Base-by-base conservation (phyloP, 2,113 vertebrate genomes). In the Emydura subglobosa region DNA sequence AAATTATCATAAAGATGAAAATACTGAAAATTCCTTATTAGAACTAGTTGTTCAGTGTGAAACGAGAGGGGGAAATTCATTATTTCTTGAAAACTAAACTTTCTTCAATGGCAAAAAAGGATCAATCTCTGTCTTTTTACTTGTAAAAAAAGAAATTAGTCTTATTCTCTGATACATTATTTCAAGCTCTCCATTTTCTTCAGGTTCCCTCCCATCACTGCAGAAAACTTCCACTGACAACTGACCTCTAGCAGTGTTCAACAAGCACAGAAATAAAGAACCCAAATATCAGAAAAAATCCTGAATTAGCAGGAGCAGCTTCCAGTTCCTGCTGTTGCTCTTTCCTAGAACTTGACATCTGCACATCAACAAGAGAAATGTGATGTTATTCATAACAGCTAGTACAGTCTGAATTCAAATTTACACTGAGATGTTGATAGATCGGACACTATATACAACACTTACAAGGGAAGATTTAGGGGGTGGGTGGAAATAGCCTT, bases 1-100 rank as follows among this genome's bases (percentile, higher is more conserved):
- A 97, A 98, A 98, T 97, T 97, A 97, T 97, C 94, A 97, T 95
- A 92, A 98, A 98, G 95, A 98, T 97, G 95, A 96, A 98, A 98
- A 98, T 98, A 98, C 94, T 97, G 81, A 89, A 98, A 98, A 94
- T 98, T 98, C 91, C 86, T 97, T 97, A 90, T 97, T 96, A 97
- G 84, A 97, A 97, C 85, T 96, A 85, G 89, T 94, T 94, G 83
- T 95, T 93, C 91, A 92, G 85, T 89, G 95, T 49, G 82, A 94
- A 94, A 34, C 31, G 95, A 96, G 96, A 42, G 65, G 59, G 86
- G 98, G 89, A 85, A 83, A 92, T 21, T 74, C 51, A 82, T 86
- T 12, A 86, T 95, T 94, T 94, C 95, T 96, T 83, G 80, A 96
- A 97, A 97, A 95, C 93, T 93, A 80, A 98, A 97, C 92, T 97